phyloP scores from a whole-genome alignment of 2,113 vertebrate species.

The Neomonachus schauinslandi region DNA sequence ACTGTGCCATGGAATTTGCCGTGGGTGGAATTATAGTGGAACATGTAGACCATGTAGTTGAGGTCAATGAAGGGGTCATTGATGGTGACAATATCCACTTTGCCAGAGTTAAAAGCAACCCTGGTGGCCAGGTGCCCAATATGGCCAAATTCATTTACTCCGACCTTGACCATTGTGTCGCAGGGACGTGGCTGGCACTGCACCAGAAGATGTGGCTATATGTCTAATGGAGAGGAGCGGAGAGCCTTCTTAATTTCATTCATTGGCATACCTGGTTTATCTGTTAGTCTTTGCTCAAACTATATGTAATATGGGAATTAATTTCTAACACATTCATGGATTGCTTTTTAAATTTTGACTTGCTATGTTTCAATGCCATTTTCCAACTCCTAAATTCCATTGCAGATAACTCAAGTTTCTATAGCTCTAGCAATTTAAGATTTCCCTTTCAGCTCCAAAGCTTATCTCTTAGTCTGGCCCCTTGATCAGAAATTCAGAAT shows the following conservation, averaged over 20 bases:
- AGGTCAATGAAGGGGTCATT: not conserved
- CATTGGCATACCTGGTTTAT: not conserved
- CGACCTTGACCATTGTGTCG: not conserved
- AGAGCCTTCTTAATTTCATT: not conserved
- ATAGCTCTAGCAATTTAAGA: not conserved
- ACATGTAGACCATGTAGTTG: not conserved
- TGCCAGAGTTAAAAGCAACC: not conserved
- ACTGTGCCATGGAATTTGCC: not conserved
- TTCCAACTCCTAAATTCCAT: slow-evolving; percentile 1
- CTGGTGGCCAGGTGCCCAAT: not conserved
- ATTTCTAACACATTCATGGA: not conserved
- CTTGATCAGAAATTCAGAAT: not conserved
- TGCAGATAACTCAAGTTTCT: not conserved
- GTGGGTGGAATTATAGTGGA: not conserved
- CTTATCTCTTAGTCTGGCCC: not conserved
- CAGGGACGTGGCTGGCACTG: not conserved
- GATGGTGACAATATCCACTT: not conserved
- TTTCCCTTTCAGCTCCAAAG: not conserved
- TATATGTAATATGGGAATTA: not conserved
- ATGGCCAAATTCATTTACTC: not conserved
- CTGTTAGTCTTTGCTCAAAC: not conserved
- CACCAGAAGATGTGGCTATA: not conserved
- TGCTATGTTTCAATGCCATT: not conserved
- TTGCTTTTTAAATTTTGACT: slow-evolving; percentile 17
- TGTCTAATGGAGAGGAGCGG: not conserved